Evolutionary conservation across 2,888 invertebrate genomes (phyloP), one percentile per base, ranked within the genome.

Genomic region (Polydrusus pterygomalis): DNA sequence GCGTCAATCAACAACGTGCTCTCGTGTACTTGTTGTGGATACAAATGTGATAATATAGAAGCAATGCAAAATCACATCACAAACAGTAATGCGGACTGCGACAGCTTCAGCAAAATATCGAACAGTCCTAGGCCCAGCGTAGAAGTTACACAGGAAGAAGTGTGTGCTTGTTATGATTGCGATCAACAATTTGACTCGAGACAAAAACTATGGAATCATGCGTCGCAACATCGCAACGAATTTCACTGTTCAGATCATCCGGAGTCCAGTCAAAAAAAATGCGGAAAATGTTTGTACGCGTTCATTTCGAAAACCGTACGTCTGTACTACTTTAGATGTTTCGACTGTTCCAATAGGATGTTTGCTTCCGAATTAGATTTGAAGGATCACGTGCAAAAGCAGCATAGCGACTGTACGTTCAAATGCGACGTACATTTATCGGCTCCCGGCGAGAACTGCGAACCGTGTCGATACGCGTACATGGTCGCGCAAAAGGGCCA

Each of bases 131-230:
- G 7, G 34, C 10, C 34, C 34, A 10, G 34, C 9, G 20, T 20
- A 1, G 18, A 51, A 34, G 34, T 10, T 1, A 10, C 34, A 20
- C 2, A 20, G 2, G 18, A 18, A 51, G 17, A 10, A 51, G n/a
- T n/a, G n/a, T 20, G 17, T 20, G 7, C 20, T 15, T 58, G 56
- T 58, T 58, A 34, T 15, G 56, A 58, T 34, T 58, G 56, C 17
- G 34, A 11, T 0, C 1, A n/a, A n/a, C 0, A 15, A 15, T 58
- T 58, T 15, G 15, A 34, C 6, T 34, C 56, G 0, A 58, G 20
- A 10, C 6, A n/a, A 34, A 15, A 58, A 13, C 34, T 58, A n/a
- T 58, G 34, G 34, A 1, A 15, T n/a, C 56, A 58, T 30, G 56
- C 56, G 2, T 15, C 15, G 2, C 7, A 5, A 2, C 56, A 58